These are phyloP conservation scores for Columba janthina DNA, from an alignment of 2,113 vertebrate species.

Conservation along the genomic window DNA sequence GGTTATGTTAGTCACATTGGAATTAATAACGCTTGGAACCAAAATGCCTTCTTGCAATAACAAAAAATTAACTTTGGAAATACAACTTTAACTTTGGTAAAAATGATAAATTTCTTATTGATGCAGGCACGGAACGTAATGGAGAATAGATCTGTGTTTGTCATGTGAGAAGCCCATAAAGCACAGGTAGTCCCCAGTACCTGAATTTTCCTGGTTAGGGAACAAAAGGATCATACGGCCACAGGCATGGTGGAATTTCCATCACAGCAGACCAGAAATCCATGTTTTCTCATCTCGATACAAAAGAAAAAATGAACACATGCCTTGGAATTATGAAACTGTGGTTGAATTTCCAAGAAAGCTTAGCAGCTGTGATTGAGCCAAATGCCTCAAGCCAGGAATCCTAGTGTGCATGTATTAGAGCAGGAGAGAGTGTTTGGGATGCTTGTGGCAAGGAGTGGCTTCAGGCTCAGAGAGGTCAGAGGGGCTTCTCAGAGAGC, in stretches of 20 bases:
- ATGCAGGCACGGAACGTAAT: background rate
- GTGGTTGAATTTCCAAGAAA: conserved; percentile 63
- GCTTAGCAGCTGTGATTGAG: conserved; percentile 15
- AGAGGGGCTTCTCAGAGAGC: background rate
- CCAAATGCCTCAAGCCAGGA: conserved; percentile 39
- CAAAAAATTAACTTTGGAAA: background rate
- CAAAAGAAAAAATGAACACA: background rate
- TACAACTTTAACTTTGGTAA: background rate
- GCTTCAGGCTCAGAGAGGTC: background rate
- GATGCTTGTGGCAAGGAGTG: background rate
- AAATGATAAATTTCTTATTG: background rate
- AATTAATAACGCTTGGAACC: background rate
- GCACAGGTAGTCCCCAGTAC: background rate
- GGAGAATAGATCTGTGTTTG: background rate
- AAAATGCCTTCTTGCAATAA: background rate
- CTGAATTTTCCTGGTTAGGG: background rate
- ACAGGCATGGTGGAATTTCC: background rate
- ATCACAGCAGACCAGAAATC: conserved; percentile 12
- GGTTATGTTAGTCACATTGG: conserved; percentile 18
- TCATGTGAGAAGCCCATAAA: background rate
- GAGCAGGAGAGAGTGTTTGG: background rate
- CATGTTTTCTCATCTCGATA: conserved; percentile 46
- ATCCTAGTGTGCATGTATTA: background rate
- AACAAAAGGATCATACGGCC: background rate
- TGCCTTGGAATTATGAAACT: conserved; percentile 48